phyloP scores from a whole-genome alignment of 2,888 invertebrate genomes.

The Thalpophila matura region DNA sequence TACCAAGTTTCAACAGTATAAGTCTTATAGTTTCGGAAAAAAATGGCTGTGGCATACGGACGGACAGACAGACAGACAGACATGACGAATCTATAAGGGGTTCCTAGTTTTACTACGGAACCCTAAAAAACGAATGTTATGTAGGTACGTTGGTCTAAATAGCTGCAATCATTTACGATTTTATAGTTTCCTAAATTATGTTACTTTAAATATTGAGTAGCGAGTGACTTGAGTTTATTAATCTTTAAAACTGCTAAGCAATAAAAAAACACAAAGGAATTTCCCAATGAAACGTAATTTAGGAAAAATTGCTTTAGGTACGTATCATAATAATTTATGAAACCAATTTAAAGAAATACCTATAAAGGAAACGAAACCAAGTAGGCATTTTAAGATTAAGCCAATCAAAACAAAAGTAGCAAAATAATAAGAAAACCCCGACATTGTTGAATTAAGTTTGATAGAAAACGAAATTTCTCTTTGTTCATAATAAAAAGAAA shows the following conservation, averaged over 20 bases:
- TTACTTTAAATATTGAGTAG: too few relatives aligned
- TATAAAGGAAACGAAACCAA: conserved; percentile 36
- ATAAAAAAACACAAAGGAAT: background rate
- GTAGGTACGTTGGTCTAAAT: too few relatives aligned
- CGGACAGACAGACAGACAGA: too few relatives aligned
- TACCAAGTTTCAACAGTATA: too few relatives aligned
- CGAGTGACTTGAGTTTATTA: background rate
- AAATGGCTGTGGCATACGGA: too few relatives aligned
- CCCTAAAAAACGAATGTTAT: too few relatives aligned
- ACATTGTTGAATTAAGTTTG: conserved; percentile 73
- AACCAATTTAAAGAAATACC: conserved; percentile 32
- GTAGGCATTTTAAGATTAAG: conserved; percentile 45
- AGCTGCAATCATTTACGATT: too few relatives aligned
- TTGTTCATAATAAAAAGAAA: conserved; percentile 69
- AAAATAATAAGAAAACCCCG: conserved; percentile 60
- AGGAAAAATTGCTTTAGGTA: conserved; percentile 10
- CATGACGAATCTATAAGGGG: too few relatives aligned
- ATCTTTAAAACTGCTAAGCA: background rate
- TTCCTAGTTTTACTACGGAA: too few relatives aligned
- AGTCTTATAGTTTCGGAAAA: too few relatives aligned
- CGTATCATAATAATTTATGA: conserved; percentile 28
- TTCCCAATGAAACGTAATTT: conserved; percentile 20
- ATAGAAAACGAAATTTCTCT: conserved; percentile 70
- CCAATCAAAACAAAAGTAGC: conserved; percentile 64
- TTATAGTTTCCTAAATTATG: too few relatives aligned